Evolutionary conservation across 2,113 vertebrate genomes (phyloP), one percentile per base, ranked within the genome.

Genomic region (Tenebrosternarchus preto): DNA sequence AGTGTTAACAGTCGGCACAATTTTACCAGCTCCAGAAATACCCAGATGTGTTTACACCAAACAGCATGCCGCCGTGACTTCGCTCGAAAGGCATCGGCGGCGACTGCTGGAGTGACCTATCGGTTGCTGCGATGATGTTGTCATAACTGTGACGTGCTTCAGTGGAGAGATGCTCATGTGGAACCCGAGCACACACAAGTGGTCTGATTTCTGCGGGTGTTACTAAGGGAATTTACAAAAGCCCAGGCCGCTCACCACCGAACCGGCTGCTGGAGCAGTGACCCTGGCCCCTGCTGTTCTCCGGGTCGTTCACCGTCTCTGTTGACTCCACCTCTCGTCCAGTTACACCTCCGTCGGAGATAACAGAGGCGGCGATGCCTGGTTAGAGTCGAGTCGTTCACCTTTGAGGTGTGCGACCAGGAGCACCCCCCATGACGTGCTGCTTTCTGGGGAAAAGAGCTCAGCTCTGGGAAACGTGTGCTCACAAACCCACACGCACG

Each of bases 331-430:
- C 39, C 57, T 72, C 1, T 71, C 11, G 25, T 55, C 29, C 56
- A 33, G 43, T 29, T 50, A 36, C 22, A 66, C 57, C 33, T 19
- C 43, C 61, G 57, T 6, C 20, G 16, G 31, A 50, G n/a, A n/a
- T n/a, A n/a, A n/a, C n/a, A 36, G 46, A 78, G 68, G 29, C 24
- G n/a, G 57, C 15, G 46, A 12, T n/a, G 72, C 76, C 80, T 83
- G 66, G 55, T 76, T 80, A 70, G 24, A 71, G 66, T 83, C 20
- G 39, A 81, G 68, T 50, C 59, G 12, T 82, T 67, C 73, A 67
- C 64, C 59, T 77, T 68, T 78, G 20, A 78, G 53, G 69, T 78
- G 60, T 73, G 36, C 60, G 2, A 50, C 8, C 15, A 15, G 15
- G 15, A 12, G 12, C 3, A 12, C 27, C 33, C n/a, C 11, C 15